These are phyloP conservation scores for Aethina tumida DNA, from an alignment of 1,140 invertebrate species.

Conservation along the genomic window DNA sequence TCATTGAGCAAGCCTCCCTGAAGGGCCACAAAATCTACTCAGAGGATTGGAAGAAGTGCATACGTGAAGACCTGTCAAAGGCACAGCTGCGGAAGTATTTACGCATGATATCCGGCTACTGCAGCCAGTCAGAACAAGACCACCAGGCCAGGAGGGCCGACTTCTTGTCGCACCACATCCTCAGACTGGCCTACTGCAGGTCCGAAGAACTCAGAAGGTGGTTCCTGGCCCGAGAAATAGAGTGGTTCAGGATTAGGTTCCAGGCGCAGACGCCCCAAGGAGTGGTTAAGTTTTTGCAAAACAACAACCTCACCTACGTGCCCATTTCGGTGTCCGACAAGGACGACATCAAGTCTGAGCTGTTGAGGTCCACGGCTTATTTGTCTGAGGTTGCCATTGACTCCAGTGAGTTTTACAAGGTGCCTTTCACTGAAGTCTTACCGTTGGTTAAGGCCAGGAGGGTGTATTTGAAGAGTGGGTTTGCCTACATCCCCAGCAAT, in stretches of 20 bases:
- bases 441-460: conserved; percentile 72
- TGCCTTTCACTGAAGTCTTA: conserved; percentile 78
- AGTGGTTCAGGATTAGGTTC: conserved; percentile 83
- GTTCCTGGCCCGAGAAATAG: conserved; percentile 83
- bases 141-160: conserved; percentile 62
- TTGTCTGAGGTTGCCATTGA: conserved; percentile 46
- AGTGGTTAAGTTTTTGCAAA: conserved; percentile 58
- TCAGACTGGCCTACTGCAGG: conserved; percentile 82
- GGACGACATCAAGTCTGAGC: conserved; percentile 32
- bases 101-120: conserved; percentile 18
- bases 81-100: conserved; percentile 54
- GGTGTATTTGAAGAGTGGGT: conserved; percentile 76
- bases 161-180: conserved; percentile 87
- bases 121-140: conserved; percentile 43
- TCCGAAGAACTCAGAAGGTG: conserved; percentile 78
- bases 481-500: conserved; percentile 75
- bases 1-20: conserved; percentile 57
- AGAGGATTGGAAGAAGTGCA: conserved; percentile 62
- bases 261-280: conserved; percentile 48
- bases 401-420: conserved; percentile 65
- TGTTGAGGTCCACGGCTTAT: conserved; percentile 16
- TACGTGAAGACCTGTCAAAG: conserved; percentile 59
- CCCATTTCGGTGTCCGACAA: conserved; percentile 61
- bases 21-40: conserved; percentile 51
- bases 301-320: conserved; percentile 46